Evolutionary conservation across 1,140 invertebrate species (phyloP).

Genomic region (Procambarus clarkii): DNA sequence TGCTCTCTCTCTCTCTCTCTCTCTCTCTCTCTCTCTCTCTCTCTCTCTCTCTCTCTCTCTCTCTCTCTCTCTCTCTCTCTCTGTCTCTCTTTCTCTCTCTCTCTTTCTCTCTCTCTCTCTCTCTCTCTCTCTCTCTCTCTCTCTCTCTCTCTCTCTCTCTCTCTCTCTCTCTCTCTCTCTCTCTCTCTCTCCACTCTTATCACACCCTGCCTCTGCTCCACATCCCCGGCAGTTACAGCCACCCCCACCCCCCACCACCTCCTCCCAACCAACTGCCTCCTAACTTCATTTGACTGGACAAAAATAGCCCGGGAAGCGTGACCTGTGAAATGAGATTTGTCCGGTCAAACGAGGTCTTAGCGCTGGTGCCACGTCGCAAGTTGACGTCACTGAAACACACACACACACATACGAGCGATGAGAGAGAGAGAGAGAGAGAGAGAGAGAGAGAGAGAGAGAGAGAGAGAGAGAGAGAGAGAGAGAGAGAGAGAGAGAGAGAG

Average conservation of each 20-base stretch:
- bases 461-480: too few species aligned
- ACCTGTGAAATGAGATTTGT: conserved; percentile 25
- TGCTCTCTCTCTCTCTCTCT: too few species aligned
- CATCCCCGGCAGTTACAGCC: background rate
- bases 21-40: too few species aligned
- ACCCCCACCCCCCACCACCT: background rate
- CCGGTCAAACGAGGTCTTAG: conserved; percentile 13
- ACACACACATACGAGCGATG: too few species aligned
- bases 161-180: background rate
- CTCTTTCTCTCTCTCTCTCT: too few species aligned
- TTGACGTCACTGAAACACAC: background rate
- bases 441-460: too few species aligned
- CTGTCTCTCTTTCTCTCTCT: too few species aligned
- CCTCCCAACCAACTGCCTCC: background rate
- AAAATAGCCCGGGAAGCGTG: conserved; percentile 21
- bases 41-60: too few species aligned
- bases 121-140: too few species aligned
- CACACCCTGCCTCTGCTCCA: background rate
- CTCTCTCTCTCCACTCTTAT: background rate
- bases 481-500: too few species aligned
- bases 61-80: too few species aligned
- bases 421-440: too few species aligned
- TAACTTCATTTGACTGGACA: conserved; percentile 6
- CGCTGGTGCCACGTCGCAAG: background rate
- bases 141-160: background rate